These are phyloP conservation scores for Macrotrachela quadricornifera DNA, from an alignment of 1,140 invertebrate species.

Conservation along the genomic window DNA sequence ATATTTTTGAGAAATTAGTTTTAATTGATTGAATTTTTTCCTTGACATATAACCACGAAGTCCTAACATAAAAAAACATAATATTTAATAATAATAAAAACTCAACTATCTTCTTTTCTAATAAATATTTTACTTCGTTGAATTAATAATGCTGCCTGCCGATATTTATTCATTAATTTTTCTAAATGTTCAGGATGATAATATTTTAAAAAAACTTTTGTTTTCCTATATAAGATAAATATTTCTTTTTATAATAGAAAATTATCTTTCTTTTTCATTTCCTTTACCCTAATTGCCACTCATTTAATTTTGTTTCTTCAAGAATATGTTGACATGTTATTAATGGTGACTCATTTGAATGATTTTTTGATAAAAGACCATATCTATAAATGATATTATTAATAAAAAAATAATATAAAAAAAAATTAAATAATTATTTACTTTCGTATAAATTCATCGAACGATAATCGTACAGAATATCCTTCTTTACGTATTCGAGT, in stretches of 20 bases:
- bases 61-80: too few species aligned
- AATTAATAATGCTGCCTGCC: background rate
- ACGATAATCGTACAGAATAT: conserved; percentile 53
- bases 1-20: too few species aligned
- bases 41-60: too few species aligned
- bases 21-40: too few species aligned
- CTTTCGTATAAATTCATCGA: conserved; percentile 58
- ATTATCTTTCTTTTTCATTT: background rate
- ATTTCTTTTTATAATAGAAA: background rate
- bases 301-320: conserved; percentile 49
- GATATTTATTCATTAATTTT: background rate
- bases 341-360: conserved; percentile 40
- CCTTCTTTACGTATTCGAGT: conserved; percentile 58
- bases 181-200: conserved; percentile 55
- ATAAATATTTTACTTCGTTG: conserved; percentile 3
- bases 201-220: conserved; percentile 58
- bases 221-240: conserved; percentile 33
- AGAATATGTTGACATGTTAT: conserved; percentile 49
- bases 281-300: conserved; percentile 50
- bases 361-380: too few species aligned
- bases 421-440: conserved; percentile 22
- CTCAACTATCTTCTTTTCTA: too few species aligned
- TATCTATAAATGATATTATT: too few species aligned
- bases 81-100: too few species aligned
- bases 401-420: background rate